Percentiles rank a stretch among this genome's conserved stretches.
Conservation (phyloP, 1,140 invertebrate species). For the Coptotermes formosanus region DNA sequence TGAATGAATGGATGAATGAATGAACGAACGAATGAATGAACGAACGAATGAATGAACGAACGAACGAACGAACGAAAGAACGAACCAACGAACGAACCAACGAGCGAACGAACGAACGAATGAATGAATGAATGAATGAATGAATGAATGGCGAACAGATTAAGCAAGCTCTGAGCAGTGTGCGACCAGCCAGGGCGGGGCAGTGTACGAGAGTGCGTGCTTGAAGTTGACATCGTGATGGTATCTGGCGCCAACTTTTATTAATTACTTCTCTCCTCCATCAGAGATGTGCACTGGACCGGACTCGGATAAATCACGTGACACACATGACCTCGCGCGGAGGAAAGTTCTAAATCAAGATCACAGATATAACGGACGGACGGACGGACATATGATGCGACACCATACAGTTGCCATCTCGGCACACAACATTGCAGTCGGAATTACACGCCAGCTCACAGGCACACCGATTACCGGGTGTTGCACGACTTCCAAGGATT, state of each 20-base stretch:
- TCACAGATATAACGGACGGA: background rate
- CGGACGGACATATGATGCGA: slow-evolving; percentile 3
- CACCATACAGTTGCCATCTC: background rate
- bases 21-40: too few species aligned
- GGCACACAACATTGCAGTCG: background rate
- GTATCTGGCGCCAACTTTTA: background rate
- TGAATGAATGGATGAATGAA: too few species aligned
- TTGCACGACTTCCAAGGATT: too few species aligned
- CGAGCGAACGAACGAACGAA: too few species aligned
- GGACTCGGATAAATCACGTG: slow-evolving; percentile 15
- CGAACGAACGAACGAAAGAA: too few species aligned
- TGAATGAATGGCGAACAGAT: too few species aligned
- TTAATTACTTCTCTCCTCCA: background rate
- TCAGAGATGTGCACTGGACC: background rate
- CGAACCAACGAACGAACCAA: too few species aligned
- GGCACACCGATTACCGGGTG: background rate
- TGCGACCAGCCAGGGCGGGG: background rate
- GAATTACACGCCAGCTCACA: background rate
- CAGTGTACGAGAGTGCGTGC: slow-evolving; percentile 7
- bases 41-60: too few species aligned
- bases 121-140: too few species aligned
- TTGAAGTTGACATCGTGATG: background rate
- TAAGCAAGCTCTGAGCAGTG: background rate
- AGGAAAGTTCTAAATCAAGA: slow-evolving; percentile 10
- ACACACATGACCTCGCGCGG: background rate